A percentile compares a stretch with the other conserved stretches of the same genome.
Evolutionary conservation across 2,113 vertebrate species (phyloP).

Genomic region (Nyctereutes procyonoides): DNA sequence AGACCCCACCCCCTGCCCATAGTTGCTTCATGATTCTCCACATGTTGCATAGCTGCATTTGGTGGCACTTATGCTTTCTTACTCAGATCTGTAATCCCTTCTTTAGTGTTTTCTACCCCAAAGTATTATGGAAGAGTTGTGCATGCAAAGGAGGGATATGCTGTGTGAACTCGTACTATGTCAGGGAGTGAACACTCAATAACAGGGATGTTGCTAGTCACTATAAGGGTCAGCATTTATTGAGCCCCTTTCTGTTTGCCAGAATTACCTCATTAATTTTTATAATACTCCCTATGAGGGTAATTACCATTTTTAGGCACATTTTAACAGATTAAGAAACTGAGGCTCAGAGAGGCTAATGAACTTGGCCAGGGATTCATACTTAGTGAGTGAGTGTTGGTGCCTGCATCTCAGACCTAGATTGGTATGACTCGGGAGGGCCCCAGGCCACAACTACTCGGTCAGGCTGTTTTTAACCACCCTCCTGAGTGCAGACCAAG

Average conservation of each 20-base stretch:
- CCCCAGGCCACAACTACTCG: rapidly evolving
- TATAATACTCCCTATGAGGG: background rate
- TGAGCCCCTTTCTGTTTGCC: background rate
- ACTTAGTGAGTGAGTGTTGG: background rate
- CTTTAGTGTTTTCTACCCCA: background rate
- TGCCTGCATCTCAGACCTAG: background rate
- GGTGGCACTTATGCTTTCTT: too few relatives aligned
- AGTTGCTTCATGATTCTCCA: background rate
- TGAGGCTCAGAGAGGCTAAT: background rate
- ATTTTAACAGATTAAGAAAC: conserved; percentile 4
- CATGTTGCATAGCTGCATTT: too few relatives aligned
- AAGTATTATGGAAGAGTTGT: background rate
- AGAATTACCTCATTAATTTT: background rate
- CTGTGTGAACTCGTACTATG: background rate
- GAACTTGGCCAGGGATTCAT: background rate
- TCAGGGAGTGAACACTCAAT: background rate
- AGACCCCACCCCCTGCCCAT: background rate
- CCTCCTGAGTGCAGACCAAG: background rate
- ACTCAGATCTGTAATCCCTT: background rate
- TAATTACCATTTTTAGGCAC: background rate
- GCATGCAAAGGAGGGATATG: background rate
- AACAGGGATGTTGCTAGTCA: rapidly evolving
- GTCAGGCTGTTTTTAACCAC: background rate
- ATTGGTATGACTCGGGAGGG: background rate
- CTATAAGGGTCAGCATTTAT: background rate